Evolutionary conservation across 2,113 vertebrate genomes (phyloP).

Genomic region (Oxygymnocypris stewartii): DNA sequence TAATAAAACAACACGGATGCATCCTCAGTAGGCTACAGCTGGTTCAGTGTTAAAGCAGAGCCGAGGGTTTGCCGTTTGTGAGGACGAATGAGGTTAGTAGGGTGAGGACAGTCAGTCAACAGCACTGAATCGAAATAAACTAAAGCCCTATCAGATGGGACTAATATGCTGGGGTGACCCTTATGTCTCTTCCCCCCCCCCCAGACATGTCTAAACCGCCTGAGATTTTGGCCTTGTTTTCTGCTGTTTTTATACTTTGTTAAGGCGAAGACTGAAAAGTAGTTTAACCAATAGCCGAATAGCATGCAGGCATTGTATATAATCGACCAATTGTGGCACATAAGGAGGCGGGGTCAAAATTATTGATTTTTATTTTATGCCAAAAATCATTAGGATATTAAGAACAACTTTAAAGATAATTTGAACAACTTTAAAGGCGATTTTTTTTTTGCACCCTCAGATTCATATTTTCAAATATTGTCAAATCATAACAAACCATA

Average conservation of each 20-base stretch:
- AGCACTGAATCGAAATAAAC: background rate
- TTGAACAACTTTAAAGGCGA: too few relatives aligned
- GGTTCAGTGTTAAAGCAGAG: background rate
- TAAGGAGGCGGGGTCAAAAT: background rate
- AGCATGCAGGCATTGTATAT: background rate
- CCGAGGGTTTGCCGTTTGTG: slow-evolving; percentile 24
- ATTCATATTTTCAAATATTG: too few relatives aligned
- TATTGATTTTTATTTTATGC: too few relatives aligned
- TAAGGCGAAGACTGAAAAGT: background rate
- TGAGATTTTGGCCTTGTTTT: too few relatives aligned
- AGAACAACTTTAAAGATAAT: too few relatives aligned
- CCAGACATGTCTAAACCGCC: background rate
- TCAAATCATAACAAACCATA: too few relatives aligned
- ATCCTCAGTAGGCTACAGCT: background rate
- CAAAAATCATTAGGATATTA: too few relatives aligned
- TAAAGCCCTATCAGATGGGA: background rate
- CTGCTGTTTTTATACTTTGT: background rate
- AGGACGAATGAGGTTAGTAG: slow-evolving; percentile 47
- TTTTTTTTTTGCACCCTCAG: too few relatives aligned
- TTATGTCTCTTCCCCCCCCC: too few relatives aligned
- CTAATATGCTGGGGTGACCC: too few relatives aligned
- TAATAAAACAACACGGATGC: background rate
- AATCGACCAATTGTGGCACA: background rate
- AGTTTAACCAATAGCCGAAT: background rate
- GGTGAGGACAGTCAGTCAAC: slow-evolving; percentile 22